Evolutionary conservation across 2,113 vertebrate genomes (phyloP).

Genomic region (Phaethon lepturus): DNA sequence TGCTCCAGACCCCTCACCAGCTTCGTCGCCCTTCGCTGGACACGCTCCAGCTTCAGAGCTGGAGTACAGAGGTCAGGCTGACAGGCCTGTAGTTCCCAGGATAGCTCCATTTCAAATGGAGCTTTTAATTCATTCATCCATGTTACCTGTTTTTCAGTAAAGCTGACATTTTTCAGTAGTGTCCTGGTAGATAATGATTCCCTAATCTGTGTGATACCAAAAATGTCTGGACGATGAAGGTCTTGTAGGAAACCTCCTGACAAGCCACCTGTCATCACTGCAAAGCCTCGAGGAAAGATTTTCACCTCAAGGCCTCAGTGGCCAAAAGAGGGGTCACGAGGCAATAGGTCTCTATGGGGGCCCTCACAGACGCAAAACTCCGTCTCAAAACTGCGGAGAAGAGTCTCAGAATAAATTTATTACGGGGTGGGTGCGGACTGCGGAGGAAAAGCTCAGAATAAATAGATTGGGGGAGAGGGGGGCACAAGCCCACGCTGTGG

Average conservation of each 20-base stretch:
- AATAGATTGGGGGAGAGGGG: too few species aligned
- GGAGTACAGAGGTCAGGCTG: too few species aligned
- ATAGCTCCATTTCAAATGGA: not conserved
- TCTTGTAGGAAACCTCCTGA: not conserved
- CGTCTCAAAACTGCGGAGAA: not conserved
- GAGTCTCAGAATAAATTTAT: not conserved
- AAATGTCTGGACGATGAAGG: not conserved
- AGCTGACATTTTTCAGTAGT: not conserved
- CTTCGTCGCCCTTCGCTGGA: too few species aligned
- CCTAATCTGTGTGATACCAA: not conserved
- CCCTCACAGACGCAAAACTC: not conserved
- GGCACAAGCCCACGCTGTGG: accelerated
- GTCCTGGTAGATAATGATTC: too few species aligned
- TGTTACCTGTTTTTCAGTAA: not conserved
- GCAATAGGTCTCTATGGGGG: accelerated
- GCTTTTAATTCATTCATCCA: not conserved
- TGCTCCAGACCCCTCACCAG: too few species aligned
- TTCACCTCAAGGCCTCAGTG: not conserved
- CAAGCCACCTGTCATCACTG: accelerated
- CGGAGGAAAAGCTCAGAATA: not conserved
- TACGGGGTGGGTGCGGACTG: accelerated
- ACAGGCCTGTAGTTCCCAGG: too few species aligned
- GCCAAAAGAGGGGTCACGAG: accelerated
- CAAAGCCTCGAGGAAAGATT: not conserved
- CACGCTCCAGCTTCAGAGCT: too few species aligned